A percentile compares a stretch with the other conserved stretches of the same genome.
These are phyloP conservation scores for Oxyura jamaicensis DNA, from an alignment of 2,113 vertebrate genomes.

Conservation along the genomic window DNA sequence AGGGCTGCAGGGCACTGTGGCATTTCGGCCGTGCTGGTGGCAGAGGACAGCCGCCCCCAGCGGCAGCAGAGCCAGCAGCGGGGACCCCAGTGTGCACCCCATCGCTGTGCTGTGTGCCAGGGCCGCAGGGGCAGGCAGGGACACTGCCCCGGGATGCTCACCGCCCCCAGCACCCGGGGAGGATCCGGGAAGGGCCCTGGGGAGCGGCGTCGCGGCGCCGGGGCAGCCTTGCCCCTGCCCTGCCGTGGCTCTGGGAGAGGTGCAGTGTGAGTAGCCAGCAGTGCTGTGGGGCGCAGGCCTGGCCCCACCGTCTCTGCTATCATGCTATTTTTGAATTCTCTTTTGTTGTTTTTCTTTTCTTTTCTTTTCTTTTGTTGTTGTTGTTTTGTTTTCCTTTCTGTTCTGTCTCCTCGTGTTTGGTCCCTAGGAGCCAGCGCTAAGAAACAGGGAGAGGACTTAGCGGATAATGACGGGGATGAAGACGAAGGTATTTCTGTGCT, in stretches of 20 bases:
- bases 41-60: not conserved
- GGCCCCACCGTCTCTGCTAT: conserved; percentile 73
- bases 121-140: not conserved
- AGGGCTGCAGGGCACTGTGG: not conserved
- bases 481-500: conserved; percentile 99
- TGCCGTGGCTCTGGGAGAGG: conserved; percentile 37
- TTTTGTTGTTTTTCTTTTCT: conserved; percentile 82
- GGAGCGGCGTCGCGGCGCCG: not conserved
- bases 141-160: not conserved
- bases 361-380: not conserved
- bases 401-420: conserved; percentile 88
- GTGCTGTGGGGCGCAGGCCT: conserved; percentile 25
- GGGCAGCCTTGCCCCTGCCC: not conserved
- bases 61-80: not conserved
- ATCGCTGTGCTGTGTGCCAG: too few species aligned
- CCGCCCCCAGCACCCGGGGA: not conserved
- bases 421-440: conserved; percentile 96
- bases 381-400: conserved; percentile 47
- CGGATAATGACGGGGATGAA: conserved; percentile 99
- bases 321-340: conserved; percentile 94
- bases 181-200: not conserved
- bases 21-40: not conserved
- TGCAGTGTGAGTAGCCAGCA: conserved; percentile 60
- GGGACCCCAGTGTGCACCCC: not conserved
- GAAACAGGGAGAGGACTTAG: conserved; percentile 99